Evolutionary conservation across 2,888 invertebrate genomes (phyloP), one percentile per base, ranked within the genome.

Genomic region (Drosophila crucigera): DNA sequence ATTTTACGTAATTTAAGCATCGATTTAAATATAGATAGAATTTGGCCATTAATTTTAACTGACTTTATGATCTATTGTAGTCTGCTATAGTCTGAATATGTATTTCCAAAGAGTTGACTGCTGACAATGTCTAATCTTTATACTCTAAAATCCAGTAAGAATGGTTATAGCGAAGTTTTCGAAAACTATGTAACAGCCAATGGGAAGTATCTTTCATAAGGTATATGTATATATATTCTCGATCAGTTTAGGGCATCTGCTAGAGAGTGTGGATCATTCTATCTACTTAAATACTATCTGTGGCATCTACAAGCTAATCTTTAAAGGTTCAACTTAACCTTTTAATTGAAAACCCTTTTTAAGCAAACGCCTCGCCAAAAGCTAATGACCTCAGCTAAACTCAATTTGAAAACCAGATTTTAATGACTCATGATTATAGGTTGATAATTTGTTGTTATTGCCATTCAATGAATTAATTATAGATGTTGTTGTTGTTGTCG

Each of bases 381-480:
- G 77, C 66, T 68, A 77, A 73, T 66, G 78, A 77, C 68, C 77
- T 78, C 55, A 66, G 60, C 60, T 60, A 14, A 61, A 47, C 37
- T 31, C 35, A 56, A 56, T 61, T 64, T 41, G 43, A 68, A 60
- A 66, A 66, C 49, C 69, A 6, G 77, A 49, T 63, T 58, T 33
- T 61, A 25, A 30, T 78, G 77, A 78, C n/a, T 78, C 78, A 78
- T 39, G 5, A 28, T 43, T 68, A 22, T 53, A 35, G 49, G 9
- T 50, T 73, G 62, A 39, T 73, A 63, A 60, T 33, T 33, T 43
- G 33, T 22, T 56, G 56, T 49, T 55, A 9, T 33, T 60, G 37
- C 37, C 14, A 52, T 43, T 43, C 41, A 31, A 54, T 65, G 62
- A 74, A 73, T 77, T 69, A 31, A 69, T 74, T 78, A 73, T 65